phyloP scores from a whole-genome alignment of 2,797 vertebrate species.

The Furcifer pardalis region DNA sequence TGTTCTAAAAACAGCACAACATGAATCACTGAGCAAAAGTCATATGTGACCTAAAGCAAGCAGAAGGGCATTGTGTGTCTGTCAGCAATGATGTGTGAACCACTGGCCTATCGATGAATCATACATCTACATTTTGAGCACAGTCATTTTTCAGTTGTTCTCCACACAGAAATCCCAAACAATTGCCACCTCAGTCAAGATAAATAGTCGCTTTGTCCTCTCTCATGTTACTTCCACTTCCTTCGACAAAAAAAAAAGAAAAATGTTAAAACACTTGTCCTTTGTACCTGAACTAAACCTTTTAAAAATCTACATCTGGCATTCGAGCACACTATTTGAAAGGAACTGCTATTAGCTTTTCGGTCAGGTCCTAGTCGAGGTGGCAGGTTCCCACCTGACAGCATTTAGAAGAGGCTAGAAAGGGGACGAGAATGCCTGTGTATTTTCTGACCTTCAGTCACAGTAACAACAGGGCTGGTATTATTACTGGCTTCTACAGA shows the following conservation, averaged over 20 bases:
- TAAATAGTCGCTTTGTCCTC: conserved; percentile 8
- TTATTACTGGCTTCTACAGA: not conserved
- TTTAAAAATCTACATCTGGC: not conserved
- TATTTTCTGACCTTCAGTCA: not conserved
- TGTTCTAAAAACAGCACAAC: not conserved
- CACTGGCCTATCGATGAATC: not conserved
- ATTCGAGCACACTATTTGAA: not conserved
- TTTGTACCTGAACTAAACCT: not conserved
- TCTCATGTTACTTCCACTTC: conserved; percentile 18
- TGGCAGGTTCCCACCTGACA: not conserved
- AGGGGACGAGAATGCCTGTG: not conserved
- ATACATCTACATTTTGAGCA: not conserved
- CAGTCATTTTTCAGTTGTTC: conserved; percentile 1
- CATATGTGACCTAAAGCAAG: not conserved
- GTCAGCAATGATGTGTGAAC: not conserved
- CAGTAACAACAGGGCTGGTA: not conserved
- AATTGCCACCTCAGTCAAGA: not conserved
- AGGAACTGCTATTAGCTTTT: not conserved
- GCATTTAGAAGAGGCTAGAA: not conserved
- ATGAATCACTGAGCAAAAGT: not conserved
- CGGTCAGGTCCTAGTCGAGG: not conserved
- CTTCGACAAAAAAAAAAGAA: conserved; percentile 32
- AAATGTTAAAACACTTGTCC: not conserved
- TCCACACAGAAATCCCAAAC: not conserved
- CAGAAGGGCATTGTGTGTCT: not conserved